Base-by-base conservation (phyloP, 2,888 invertebrate genomes). In the Thysanoteuthis rhombus region DNA sequence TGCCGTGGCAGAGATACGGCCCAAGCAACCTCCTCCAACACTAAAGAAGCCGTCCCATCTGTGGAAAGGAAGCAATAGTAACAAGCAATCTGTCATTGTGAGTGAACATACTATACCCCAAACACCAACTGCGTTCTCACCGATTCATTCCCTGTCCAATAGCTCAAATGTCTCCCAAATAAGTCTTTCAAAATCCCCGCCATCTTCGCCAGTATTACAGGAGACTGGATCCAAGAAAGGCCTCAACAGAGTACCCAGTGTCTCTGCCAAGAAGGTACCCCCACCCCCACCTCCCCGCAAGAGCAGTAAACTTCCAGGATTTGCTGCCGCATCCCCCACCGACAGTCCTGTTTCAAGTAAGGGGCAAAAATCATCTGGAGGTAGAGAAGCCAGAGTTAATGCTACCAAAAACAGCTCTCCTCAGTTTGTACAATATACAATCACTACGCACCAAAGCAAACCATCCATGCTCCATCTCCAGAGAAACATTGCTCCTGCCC, bases 1-100 rank as follows among this genome's bases (percentile, higher is more conserved):
- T n/a, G 92, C 92, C 36, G 92, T 92, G 40, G 92, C 92, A n/a
- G 92, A 92, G 92, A 45, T 92, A n/a, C 40, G 92, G 42, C 92
- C 92, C 45, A 92, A 92, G 45, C 42, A 92, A 40, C 92, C 92
- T 92, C 92, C 92, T 45, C 92, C 92, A 28, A 92, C 40, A n/a
- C 32, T 39, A 92, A 92, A 92, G 42, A 92, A 92, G n/a, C 92
- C 92, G 6, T 28, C 92, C 42, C 92, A 92, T 40, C 45, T 92
- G 16, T 92, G 92, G 92, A 92, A 92, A 42, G 92, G 32, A 92
- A 45, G 92, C n/a, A 12, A n/a, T 19, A 58, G 25, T 25, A 75
- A 75, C n/a, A 75, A n/a, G 75, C 75, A n/a, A 75, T n/a, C 75
- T 1, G 75, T 19, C n/a, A 12, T 75, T 16, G n/a, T n/a, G 16